Percentiles rank a stretch among this genome's conserved stretches.
These are phyloP conservation scores for Rattus norvegicus DNA, from an alignment of 2,113 vertebrate genomes.

Conservation along the genomic window DNA sequence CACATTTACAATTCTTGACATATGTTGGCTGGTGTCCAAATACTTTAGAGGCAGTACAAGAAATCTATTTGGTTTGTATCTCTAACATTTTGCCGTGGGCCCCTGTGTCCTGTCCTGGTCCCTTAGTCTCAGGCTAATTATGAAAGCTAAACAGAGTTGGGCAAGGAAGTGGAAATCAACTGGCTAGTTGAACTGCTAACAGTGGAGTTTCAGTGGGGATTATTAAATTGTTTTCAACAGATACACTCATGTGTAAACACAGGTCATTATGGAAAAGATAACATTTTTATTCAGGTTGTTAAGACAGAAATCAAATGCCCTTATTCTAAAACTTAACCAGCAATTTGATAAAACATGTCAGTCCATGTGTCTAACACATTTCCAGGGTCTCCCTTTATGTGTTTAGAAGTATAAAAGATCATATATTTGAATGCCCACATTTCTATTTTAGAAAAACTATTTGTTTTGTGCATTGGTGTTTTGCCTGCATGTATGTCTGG, in stretches of 20 bases:
- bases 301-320: not conserved
- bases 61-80: not conserved
- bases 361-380: not conserved
- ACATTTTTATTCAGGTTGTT: not conserved
- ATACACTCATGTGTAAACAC: not conserved
- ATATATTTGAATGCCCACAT: not conserved
- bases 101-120: not conserved
- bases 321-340: not conserved
- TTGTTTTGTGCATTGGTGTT: not conserved
- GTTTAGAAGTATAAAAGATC: not conserved
- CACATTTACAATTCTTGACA: not conserved
- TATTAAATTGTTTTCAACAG: not conserved
- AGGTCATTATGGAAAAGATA: not conserved
- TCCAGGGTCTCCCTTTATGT: not conserved
- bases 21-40: not conserved
- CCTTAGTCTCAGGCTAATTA: constrained; percentile 15
- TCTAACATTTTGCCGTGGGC: not conserved
- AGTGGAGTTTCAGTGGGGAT: not conserved
- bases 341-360: not conserved
- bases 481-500: not conserved
- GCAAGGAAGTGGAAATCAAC: not conserved
- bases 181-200: not conserved
- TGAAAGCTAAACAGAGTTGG: not conserved
- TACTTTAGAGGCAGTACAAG: not conserved
- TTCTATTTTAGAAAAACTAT: not conserved